phyloP scores from a whole-genome alignment of 2,888 invertebrate species.

The Oscheius sp. region DNA sequence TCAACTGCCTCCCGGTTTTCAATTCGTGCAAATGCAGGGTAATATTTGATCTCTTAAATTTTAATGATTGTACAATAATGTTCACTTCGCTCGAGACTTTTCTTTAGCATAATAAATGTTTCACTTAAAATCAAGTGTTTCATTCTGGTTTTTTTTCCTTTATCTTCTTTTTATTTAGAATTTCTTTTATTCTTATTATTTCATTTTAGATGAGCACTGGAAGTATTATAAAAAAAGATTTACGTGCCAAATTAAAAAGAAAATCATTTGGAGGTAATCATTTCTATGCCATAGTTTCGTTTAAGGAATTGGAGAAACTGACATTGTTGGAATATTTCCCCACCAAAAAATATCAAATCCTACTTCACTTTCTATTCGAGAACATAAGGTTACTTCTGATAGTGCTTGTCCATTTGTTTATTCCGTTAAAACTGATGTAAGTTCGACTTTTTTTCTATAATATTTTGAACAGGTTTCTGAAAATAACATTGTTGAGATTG shows the following conservation, averaged over 20 bases:
- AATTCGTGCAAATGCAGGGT: constrained; percentile 18
- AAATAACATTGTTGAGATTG: constrained; percentile 43
- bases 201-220: constrained; percentile 30
- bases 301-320: constrained; percentile 28
- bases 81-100: background rate
- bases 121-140: background rate
- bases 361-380: constrained; percentile 19
- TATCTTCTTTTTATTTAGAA: background rate
- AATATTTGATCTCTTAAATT: constrained; percentile 10
- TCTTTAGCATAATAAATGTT: background rate
- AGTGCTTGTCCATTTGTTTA: constrained; percentile 34
- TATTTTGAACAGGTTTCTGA: background rate
- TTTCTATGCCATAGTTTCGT: background rate
- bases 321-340: constrained; percentile 40
- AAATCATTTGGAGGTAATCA: constrained; percentile 20
- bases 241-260: constrained; percentile 15
- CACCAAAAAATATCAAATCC: constrained; percentile 38
- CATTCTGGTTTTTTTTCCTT: background rate
- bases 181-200: background rate
- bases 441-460: background rate
- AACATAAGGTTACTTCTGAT: background rate
- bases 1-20: constrained; percentile 27
- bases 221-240: constrained; percentile 10
- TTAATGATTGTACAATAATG: too few relatives aligned
- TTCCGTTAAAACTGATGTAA: constrained; percentile 33